Percentiles rank a stretch among this genome's conserved stretches.
Evolutionary conservation across 2,797 vertebrate species (phyloP).

Genomic region (Mormyrus proboscirostris): DNA sequence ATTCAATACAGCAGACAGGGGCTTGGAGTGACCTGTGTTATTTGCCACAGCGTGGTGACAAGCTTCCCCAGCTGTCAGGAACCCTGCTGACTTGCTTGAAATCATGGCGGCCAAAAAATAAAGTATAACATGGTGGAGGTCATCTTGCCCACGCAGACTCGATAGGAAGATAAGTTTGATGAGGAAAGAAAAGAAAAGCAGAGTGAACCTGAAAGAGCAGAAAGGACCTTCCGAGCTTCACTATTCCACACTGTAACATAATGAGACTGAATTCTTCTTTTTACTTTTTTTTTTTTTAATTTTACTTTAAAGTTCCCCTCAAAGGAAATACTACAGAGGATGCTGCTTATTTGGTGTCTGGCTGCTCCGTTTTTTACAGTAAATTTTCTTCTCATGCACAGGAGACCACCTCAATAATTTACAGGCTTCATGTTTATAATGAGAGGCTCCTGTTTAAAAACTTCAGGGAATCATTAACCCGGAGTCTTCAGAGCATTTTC

Average conservation of each 20-base stretch:
- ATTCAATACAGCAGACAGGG: background rate
- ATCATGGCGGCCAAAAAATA: conserved; percentile 12
- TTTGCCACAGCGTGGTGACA: background rate
- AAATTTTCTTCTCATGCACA: conserved; percentile 30
- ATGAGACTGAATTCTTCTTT: conserved; percentile 24
- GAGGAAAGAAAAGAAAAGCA: conserved; percentile 47
- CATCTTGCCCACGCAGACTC: conserved; percentile 25
- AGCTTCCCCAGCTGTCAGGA: background rate
- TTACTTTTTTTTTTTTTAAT: background rate
- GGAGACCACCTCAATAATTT: conserved; percentile 34
- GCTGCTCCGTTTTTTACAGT: conserved; percentile 24
- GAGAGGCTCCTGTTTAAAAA: conserved; percentile 31
- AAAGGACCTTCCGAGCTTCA: conserved; percentile 24
- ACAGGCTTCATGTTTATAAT: conserved; percentile 38
- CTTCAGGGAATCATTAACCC: conserved; percentile 40
- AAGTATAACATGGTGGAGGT: conserved; percentile 31
- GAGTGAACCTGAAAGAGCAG: conserved; percentile 45
- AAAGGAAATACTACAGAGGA: conserved; percentile 18
- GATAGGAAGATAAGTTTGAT: conserved; percentile 22
- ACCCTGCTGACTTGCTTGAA: background rate
- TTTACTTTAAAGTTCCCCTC: conserved; percentile 28
- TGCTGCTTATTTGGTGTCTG: conserved; percentile 22
- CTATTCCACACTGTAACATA: conserved; percentile 29
- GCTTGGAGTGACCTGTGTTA: background rate
- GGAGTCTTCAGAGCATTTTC: conserved; percentile 35